Percentiles rank a stretch among this genome's conserved stretches.
phyloP scores from a whole-genome alignment of 1,140 invertebrate species.

The Holotrichia oblita region DNA sequence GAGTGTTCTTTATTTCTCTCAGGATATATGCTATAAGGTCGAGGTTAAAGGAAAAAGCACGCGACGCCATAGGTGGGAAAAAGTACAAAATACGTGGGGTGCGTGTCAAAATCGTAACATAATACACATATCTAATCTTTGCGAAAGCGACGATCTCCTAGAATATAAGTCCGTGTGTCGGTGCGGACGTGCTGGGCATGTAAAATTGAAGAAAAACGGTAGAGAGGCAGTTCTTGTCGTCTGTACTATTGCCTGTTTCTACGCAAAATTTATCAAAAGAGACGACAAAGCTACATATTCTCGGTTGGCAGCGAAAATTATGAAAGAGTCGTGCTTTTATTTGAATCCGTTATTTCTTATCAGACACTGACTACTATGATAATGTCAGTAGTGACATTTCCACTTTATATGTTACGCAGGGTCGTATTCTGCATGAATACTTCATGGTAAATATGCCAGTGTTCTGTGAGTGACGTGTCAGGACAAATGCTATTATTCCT shows the following conservation, averaged over 20 bases:
- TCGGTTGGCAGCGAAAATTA: conserved; percentile 27
- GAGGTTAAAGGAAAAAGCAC: conserved; percentile 5
- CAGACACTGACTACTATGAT: not conserved
- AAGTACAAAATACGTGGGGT: conserved; percentile 20
- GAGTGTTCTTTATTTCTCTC: not conserved
- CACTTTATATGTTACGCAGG: conserved; percentile 2
- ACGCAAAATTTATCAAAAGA: conserved; percentile 27
- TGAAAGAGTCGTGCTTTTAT: conserved; percentile 1
- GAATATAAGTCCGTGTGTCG: conserved; percentile 25
- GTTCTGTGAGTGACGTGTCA: no score
- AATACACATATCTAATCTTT: conserved; percentile 37
- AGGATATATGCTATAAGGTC: conserved; percentile 40
- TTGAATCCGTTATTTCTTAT: not conserved
- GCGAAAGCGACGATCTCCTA: conserved; percentile 31
- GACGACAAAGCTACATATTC: conserved; percentile 5
- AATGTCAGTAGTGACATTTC: conserved; percentile 9
- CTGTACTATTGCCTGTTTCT: not conserved
- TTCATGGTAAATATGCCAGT: no score
- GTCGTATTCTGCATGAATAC: not conserved
- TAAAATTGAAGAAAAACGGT: not conserved
- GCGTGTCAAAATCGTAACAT: conserved; percentile 29
- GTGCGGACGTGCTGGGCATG: conserved; percentile 3
- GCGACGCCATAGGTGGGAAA: not conserved
- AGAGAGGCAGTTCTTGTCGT: not conserved
- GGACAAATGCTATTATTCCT: no score